These are phyloP conservation scores for Argya squamiceps DNA, from an alignment of 2,797 vertebrate genomes.

Conservation along the genomic window DNA sequence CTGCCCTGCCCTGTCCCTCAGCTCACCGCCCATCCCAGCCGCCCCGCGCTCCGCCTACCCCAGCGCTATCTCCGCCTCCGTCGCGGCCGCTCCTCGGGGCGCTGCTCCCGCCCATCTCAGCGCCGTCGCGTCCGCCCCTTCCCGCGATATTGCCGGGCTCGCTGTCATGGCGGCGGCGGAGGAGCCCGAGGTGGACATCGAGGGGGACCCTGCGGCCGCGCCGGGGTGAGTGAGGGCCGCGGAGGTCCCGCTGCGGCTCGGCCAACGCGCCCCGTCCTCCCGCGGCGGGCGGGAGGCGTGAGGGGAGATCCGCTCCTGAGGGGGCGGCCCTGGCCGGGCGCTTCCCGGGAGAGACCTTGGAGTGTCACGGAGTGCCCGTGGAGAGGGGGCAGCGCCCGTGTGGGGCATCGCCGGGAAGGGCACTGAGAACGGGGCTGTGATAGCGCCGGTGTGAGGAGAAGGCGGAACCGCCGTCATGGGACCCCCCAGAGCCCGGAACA, in stretches of 20 bases:
- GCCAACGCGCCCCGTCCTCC: too few species aligned
- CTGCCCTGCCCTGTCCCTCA: rapidly evolving
- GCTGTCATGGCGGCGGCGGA: slow-evolving; percentile 70
- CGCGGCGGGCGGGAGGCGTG: background rate
- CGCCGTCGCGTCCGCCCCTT: background rate
- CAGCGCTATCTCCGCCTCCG: background rate
- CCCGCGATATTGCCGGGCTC: background rate
- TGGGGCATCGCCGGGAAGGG: background rate
- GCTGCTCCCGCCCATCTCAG: background rate
- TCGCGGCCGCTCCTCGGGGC: background rate
- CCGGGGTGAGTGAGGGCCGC: slow-evolving; percentile 38
- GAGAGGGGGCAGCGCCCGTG: background rate
- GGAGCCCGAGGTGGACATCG: slow-evolving; percentile 74
- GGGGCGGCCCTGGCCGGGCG: background rate
- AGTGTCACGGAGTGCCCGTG: background rate
- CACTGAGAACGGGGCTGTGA: background rate
- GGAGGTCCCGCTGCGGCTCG: background rate
- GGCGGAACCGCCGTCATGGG: background rate
- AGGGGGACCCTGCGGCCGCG: slow-evolving; percentile 59
- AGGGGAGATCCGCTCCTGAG: background rate
- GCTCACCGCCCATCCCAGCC: background rate
- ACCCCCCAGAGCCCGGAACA: rapidly evolving
- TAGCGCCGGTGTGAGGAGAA: background rate
- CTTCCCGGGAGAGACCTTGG: background rate
- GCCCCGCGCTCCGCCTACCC: background rate